phyloP scores from a whole-genome alignment of 2,888 invertebrate genomes.

The Teleiodes luculella region DNA sequence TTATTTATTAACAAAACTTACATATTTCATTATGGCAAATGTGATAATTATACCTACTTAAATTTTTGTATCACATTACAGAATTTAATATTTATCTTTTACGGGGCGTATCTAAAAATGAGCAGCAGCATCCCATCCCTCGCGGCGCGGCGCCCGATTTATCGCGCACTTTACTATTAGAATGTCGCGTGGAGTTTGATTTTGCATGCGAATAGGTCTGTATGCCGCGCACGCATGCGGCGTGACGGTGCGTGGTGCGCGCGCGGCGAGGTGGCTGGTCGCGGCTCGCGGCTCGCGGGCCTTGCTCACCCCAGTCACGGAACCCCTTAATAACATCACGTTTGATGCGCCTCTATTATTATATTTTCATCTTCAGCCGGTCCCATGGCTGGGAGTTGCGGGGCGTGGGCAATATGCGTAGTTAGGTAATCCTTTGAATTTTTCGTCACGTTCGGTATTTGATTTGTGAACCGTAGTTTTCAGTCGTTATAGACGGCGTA shows the following conservation, averaged over 20 bases:
- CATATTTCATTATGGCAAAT: no score
- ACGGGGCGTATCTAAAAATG: no score
- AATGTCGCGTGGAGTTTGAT: slow-evolving; percentile 50
- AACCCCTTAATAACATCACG: slow-evolving; percentile 77
- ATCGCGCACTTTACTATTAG: slow-evolving; percentile 41
- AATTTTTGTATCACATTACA: no score
- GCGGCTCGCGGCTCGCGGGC: slow-evolving; percentile 16
- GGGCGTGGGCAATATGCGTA: slow-evolving; percentile 43
- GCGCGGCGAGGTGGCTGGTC: neutral
- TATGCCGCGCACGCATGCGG: slow-evolving; percentile 65
- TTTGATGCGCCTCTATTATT: slow-evolving; percentile 79
- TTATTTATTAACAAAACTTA: no score
- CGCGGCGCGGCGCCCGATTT: slow-evolving; percentile 32
- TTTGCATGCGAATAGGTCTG: slow-evolving; percentile 68
- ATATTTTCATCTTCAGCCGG: slow-evolving; percentile 74
- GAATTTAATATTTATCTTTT: no score
- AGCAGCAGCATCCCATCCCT: neutral
- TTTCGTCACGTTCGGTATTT: slow-evolving; percentile 40
- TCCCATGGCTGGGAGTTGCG: slow-evolving; percentile 65
- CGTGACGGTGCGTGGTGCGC: slow-evolving; percentile 41
- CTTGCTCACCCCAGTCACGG: slow-evolving; percentile 67
- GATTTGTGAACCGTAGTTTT: slow-evolving; percentile 21
- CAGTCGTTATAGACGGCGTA: neutral
- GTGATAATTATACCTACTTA: no score
- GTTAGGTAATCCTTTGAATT: slow-evolving; percentile 44